These are phyloP conservation scores for Drosophila kambysellisi DNA, from an alignment of 2,888 invertebrate genomes.

Conservation along the genomic window DNA sequence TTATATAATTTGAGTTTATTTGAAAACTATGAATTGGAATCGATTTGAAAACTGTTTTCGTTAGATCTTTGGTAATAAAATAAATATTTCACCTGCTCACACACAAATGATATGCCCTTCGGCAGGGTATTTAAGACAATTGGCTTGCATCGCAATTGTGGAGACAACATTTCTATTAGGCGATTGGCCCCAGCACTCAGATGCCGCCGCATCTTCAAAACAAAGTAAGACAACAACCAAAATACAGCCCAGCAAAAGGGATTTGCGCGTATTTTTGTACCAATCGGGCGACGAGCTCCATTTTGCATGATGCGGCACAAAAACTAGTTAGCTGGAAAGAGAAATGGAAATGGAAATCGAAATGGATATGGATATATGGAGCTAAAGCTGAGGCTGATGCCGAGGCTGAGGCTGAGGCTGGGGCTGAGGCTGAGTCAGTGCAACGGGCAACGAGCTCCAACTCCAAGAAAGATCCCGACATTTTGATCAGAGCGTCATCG, in stretches of 20 bases:
- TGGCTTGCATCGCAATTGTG: constrained; percentile 21
- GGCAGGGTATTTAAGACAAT: constrained; percentile 25
- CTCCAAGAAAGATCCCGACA: constrained; percentile 48
- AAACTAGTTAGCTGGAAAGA: constrained; percentile 56
- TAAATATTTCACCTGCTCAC: neutral
- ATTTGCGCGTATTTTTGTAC: constrained; percentile 77
- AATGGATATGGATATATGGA: constrained; percentile 16
- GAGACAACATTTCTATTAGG: constrained; percentile 50
- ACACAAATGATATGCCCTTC: neutral
- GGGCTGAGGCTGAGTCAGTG: constrained; percentile 51
- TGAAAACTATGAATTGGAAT: neutral
- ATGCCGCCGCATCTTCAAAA: constrained; percentile 51
- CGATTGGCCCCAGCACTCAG: constrained; percentile 32
- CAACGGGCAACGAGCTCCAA: constrained; percentile 36
- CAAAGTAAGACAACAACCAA: neutral
- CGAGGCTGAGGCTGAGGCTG: neutral
- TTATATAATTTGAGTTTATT: neutral
- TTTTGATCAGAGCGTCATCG: constrained; percentile 64
- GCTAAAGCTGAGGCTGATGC: constrained; percentile 4
- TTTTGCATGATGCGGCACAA: constrained; percentile 75
- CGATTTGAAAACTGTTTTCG: neutral
- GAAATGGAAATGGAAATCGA: constrained; percentile 39
- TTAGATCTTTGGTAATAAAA: neutral
- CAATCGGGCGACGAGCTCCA: constrained; percentile 74
- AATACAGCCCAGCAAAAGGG: constrained; percentile 45